Evolutionary conservation across 1,140 invertebrate species (phyloP), one percentile per base, ranked within the genome.

Genomic region (Drosophila gunungcola): DNA sequence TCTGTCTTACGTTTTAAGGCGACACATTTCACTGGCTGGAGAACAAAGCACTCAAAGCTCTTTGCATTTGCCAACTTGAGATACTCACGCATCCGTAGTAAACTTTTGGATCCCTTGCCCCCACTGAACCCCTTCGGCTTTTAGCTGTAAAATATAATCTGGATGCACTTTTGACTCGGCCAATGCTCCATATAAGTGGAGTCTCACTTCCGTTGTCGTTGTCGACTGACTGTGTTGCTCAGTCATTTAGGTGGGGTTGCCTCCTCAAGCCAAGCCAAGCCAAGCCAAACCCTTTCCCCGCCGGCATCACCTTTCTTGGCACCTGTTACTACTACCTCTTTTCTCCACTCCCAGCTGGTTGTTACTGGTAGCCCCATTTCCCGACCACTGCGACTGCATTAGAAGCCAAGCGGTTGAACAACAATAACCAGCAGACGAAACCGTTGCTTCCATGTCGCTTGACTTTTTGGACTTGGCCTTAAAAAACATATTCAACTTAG

Each of bases 351-450:
- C 38, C 51, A 58, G 69, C 56, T 42, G 58, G 57, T 63, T 78
- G 80, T 48, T 48, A 84, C 56, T 84, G 64, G 63, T 84, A 69
- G 80, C 80, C 80, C 72, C 80, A 84, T 84, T 84, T 84, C 81
- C 80, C 60, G 42, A 56, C 36, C 65, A 79, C 76, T 45, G 61
- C 36, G 72, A 79, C 76, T 79, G 80, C 76, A 84, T 84, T 84
- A 80, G 61, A 80, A 80, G 80, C 84, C 72, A 84, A 84, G 80
- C 72, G 61, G 78, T 76, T 76, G 69, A 63, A 46, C 68, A 64
- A 55, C 46, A 64, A 38, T 11, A 57, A 54, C 9, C 56, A 51
- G 48, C 46, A 60, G 70, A 60, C 46, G 49, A 55, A 52, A 39
- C 53, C 61, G 49, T 55, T 52, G 58, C 43, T 48, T 52, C 60